Evolutionary conservation across 1,140 invertebrate genomes (phyloP).

Genomic region (Leptinotarsa defecta): DNA sequence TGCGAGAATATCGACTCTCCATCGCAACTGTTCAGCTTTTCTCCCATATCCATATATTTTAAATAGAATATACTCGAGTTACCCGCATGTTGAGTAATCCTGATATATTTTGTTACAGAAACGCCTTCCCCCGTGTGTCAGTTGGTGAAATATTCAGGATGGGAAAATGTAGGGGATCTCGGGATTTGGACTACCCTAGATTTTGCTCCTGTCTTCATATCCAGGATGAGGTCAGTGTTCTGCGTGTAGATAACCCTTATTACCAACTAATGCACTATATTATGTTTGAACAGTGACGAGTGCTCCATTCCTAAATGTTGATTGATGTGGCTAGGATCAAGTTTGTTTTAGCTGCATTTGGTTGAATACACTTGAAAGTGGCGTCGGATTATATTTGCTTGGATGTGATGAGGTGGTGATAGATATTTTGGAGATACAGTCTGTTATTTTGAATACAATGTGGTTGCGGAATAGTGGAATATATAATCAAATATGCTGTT

Average conservation of each 20-base stretch:
- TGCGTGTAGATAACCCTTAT: background rate
- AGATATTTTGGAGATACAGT: no score
- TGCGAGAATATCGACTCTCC: background rate
- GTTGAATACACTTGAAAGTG: no score
- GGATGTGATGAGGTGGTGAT: no score
- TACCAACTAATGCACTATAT: background rate
- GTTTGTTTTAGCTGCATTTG: no score
- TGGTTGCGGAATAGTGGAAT: no score
- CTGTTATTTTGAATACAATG: no score
- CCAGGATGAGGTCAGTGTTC: conserved; percentile 54
- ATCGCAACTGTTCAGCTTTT: background rate
- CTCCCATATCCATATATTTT: background rate
- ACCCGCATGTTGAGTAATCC: background rate
- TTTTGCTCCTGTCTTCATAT: conserved; percentile 55
- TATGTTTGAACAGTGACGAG: conserved; percentile 4
- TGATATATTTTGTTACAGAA: conserved; percentile 52
- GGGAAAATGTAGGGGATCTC: conserved; percentile 55
- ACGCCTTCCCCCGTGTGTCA: conserved; percentile 55
- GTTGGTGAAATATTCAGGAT: conserved; percentile 56
- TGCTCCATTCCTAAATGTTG: background rate
- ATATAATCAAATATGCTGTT: no score
- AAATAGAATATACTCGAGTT: background rate
- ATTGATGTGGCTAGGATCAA: background rate
- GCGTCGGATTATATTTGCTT: no score
- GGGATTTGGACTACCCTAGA: conserved; percentile 56